Evolutionary conservation across 1,140 invertebrate genomes (phyloP), one percentile per base, ranked within the genome.

Genomic region (Bradysia coprophila): DNA sequence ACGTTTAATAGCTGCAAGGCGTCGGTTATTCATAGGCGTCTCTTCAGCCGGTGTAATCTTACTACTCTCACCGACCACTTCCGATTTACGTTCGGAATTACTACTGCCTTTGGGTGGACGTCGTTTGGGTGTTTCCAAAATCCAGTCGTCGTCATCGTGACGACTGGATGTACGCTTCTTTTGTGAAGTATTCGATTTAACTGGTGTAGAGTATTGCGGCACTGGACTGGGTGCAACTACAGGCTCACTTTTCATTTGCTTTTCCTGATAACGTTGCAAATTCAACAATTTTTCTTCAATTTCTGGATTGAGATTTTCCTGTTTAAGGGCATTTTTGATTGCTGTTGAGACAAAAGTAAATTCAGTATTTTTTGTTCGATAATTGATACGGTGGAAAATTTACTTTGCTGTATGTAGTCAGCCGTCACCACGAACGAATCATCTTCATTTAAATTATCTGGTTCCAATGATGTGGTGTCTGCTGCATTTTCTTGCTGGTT

Each of bases 221-320:
- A n/a, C 15, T 4, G n/a, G 18, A 10, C 43, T 41, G 36, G 18
- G 19, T 45, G 19, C 34, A 45, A 38, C 18, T 44, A 20, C 46
- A 15, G 50, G 50, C 22, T 48, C 44, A n/a, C 51, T 40, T 47
- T 78, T 78, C 71, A 77, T 84, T 49, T 81, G 78, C 44, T 76
- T 76, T 51, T 86, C 83, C 49, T 88, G 84, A 52, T 90, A 87
- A 22, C 81, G 72, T 57, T 91, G 88, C 46, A 91, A 67, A 48
- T 87, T 84, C 3, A 92, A 63, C 18, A 94, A 57, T 55, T 93
- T 93, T 48, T 92, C 88, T 58, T 93, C 87, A 38, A 93, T 87
- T 61, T 93, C 89, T 2, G 89, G 88, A 59, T 88, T 86, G 11
- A 92, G 63, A 57, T 90, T 89, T 52, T 85, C 81, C 57, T 83